These are phyloP conservation scores for Pantala flavescens DNA, from an alignment of 1,140 invertebrate species.

Conservation along the genomic window DNA sequence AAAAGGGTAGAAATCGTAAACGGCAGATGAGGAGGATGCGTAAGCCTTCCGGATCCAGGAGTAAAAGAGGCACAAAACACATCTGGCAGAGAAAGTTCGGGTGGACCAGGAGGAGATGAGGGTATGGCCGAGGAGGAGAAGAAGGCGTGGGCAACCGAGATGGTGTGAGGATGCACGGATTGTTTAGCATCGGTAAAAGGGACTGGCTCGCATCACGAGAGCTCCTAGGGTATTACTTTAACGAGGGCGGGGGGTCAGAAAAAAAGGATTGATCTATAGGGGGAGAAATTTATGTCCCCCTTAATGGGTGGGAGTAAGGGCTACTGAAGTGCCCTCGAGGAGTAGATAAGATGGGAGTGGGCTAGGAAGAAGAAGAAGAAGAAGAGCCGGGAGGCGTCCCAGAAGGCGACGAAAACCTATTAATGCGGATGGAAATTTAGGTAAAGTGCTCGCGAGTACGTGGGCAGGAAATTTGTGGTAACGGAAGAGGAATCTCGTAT, in stretches of 20 bases:
- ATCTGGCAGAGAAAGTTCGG: no score
- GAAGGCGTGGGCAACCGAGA: not conserved
- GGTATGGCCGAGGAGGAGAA: no score
- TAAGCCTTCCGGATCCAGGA: no score
- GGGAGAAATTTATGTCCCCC: not conserved
- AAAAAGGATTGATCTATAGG: conserved; percentile 10
- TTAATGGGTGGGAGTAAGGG: not conserved
- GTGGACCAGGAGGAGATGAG: no score
- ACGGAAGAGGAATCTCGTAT: no score
- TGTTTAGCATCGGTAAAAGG: not conserved
- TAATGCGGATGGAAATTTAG: no score
- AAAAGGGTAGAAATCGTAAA: no score
- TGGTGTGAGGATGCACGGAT: not conserved
- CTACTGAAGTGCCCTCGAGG: not conserved
- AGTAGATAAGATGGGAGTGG: not conserved
- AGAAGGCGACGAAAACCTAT: no score
- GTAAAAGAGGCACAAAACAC: no score
- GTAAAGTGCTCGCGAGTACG: no score
- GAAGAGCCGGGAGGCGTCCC: not conserved
- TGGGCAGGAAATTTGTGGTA: no score
- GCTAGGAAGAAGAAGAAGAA: not conserved
- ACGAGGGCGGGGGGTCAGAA: not conserved
- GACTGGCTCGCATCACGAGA: not conserved
- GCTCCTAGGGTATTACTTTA: not conserved
- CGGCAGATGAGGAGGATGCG: no score